A percentile compares a stretch with the other conserved stretches of the same genome.
phyloP scores from a whole-genome alignment of 2,797 vertebrate genomes.

The Chiloscyllium punctatum region DNA sequence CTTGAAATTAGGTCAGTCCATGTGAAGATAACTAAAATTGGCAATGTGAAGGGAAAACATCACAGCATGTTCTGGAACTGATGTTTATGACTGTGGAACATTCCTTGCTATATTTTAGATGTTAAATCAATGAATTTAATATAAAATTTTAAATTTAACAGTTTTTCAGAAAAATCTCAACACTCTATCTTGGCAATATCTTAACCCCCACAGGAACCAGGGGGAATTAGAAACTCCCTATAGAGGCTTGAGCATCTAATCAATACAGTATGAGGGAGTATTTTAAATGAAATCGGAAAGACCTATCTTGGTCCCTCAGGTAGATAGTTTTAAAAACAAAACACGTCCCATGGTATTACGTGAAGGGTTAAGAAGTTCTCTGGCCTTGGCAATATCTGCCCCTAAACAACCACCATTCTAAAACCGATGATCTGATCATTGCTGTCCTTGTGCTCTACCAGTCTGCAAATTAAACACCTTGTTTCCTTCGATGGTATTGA shows the following conservation, averaged over 20 bases:
- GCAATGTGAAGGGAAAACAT: not conserved
- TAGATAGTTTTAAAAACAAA: not conserved
- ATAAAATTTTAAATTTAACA: not conserved
- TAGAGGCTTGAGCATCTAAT: not conserved
- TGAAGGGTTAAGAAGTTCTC: not conserved
- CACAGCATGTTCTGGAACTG: not conserved
- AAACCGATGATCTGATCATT: not conserved
- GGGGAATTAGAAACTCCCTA: not conserved
- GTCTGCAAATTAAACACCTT: not conserved
- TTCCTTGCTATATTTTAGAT: not conserved
- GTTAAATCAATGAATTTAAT: not conserved
- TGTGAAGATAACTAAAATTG: not conserved
- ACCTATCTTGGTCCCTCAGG: not conserved
- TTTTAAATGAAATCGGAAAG: not conserved
- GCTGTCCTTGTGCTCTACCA: not conserved
- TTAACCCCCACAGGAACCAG: not conserved
- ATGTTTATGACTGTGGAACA: not conserved
- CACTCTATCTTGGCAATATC: too few relatives aligned
- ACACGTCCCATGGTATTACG: not conserved
- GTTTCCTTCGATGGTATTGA: not conserved
- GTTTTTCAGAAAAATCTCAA: not conserved
- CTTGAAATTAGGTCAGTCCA: not conserved
- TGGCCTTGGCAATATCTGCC: not conserved
- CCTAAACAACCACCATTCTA: not conserved
- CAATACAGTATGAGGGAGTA: not conserved